Conservation (phyloP, 2,888 invertebrate species). For the Lapara coniferarum region DNA sequence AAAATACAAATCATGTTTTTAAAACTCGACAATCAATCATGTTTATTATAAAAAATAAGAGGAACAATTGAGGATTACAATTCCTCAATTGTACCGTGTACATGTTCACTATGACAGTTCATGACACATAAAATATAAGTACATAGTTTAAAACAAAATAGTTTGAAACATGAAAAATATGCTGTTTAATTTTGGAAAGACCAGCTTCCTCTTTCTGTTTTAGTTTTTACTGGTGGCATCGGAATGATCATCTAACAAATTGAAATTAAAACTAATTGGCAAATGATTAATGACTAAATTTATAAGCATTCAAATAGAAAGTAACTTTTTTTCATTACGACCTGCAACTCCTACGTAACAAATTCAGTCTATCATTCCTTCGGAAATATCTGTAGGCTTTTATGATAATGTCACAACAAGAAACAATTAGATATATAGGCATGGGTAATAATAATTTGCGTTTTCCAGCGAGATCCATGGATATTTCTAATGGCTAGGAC, state of each 20-base stretch:
- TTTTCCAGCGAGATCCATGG: too few species aligned
- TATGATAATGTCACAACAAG: too few species aligned
- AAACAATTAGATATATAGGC: too few species aligned
- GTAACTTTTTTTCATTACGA: neutral
- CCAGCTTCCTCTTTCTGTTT: slow-evolving; percentile 16
- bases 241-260: slow-evolving; percentile 20
- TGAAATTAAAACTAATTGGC: slow-evolving; percentile 5
- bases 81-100: neutral
- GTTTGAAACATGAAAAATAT: neutral
- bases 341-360: too few species aligned
- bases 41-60: too few species aligned
- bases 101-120: neutral
- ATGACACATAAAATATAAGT: slow-evolving; percentile 2
- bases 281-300: neutral
- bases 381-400: too few species aligned
- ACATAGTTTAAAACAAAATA: slow-evolving; percentile 3
- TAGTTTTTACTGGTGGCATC: slow-evolving; percentile 8
- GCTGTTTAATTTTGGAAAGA: neutral
- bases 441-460: too few species aligned
- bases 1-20: slow-evolving; percentile 1
- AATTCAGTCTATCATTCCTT: too few species aligned
- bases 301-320: neutral
- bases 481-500: too few species aligned
- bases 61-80: too few species aligned
- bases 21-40: neutral